Evolutionary conservation across 2,113 vertebrate species (phyloP), one percentile per base, ranked within the genome.

Genomic region (Pterocles gutturalis): DNA sequence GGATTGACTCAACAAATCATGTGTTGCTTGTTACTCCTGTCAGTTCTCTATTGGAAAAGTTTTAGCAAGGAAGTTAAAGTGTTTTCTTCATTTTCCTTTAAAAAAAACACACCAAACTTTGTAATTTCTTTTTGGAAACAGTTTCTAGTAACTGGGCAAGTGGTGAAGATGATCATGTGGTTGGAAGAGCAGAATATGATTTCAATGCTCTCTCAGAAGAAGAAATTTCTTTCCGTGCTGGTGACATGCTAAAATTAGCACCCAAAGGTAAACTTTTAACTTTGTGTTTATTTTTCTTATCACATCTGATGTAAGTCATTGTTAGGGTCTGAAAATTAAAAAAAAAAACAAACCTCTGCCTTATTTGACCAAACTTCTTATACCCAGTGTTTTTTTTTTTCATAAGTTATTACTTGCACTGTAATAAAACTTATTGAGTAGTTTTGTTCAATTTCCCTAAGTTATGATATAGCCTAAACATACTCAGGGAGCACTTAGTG

Each of bases 111-210:
- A 5, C 25, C 77, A 26, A 89, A 34, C 54, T 65, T 76, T 12
- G 41, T 77, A 13, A 75, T 84, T 65, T 87, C 14, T 96, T 61
- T 96, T 75, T 95, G 58, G 29, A 90, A 95, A 87, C 87, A 98
- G 97, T 53, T 26, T 94, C 97, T 83, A 95, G 87, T 73, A 98
- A 98, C 95, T 99, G 99, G 99, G 99, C 99, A 5, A 99, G 93
- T 69, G 99, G 99, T 81, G 99, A 99, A 70, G 99, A 99, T 46
- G 99, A 99, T 96, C 99, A 99, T 34, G 98, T 99, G 28, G 99
- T 99, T 83, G 99, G 99, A 92, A 98, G 99, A 98, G 99, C 98
- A 45, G 99, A 99, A 93, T 99, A 99, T 66, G 99, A 99, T 93
- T 99, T 99, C 93, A 97, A 19, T 70, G 99, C 99, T 12, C 97